Conservation (phyloP, 1,140 invertebrate genomes). For the Agrilus planipennis region DNA sequence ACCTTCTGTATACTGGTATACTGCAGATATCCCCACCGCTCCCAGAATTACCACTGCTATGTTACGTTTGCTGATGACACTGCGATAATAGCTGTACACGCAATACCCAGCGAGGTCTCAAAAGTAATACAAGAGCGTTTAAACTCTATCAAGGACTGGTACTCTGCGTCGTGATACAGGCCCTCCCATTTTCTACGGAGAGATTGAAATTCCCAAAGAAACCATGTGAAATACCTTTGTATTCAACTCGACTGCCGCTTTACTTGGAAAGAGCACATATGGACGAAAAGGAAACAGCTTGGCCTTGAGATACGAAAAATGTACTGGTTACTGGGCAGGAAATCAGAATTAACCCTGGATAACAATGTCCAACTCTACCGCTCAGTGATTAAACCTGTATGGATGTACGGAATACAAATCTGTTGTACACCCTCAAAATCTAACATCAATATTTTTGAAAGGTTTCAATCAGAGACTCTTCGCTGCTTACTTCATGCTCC, state of each 20-base stretch:
- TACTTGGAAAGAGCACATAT: neutral
- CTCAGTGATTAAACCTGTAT: conserved; percentile 21
- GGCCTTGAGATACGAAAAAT: neutral
- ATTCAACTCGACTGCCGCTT: neutral
- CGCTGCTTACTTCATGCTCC: neutral
- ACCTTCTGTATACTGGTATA: no score
- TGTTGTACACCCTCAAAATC: conserved; percentile 22
- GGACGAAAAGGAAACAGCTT: conserved; percentile 2
- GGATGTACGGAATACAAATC: conserved; percentile 24
- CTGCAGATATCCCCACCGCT: no score
- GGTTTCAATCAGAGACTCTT: conserved; percentile 1
- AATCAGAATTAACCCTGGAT: conserved; percentile 14
- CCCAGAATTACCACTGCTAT: no score
- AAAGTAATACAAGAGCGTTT: conserved; percentile 2
- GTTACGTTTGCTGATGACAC: conserved; percentile 6
- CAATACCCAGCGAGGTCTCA: neutral
- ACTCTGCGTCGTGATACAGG: neutral
- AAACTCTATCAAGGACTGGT: conserved; percentile 2
- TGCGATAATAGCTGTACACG: neutral
- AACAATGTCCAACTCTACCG: conserved; percentile 26
- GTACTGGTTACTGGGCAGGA: conserved; percentile 12
- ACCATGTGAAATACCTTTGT: neutral
- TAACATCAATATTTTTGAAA: conserved; percentile 19
- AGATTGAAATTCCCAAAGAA: neutral
- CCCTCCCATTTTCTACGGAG: neutral